phyloP scores from a whole-genome alignment of 2,113 vertebrate genomes.

The Pelmatolapia mariae region DNA sequence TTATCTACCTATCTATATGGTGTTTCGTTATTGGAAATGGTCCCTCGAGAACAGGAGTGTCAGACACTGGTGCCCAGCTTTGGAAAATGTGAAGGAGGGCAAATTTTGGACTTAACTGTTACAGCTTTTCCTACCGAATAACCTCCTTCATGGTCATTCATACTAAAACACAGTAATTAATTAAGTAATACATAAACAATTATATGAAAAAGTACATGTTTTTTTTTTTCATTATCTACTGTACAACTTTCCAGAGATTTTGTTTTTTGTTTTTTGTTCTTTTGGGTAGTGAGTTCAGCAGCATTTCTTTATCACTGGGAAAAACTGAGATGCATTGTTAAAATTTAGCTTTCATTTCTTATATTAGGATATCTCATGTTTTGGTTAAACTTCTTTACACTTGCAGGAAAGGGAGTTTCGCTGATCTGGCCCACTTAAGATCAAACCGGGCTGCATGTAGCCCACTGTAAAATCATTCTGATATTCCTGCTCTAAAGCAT shows the following conservation, averaged over 20 bases:
- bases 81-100: neutral
- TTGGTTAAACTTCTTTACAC: neutral
- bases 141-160: neutral
- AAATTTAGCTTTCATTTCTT: neutral
- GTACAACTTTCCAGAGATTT: neutral
- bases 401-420: fast-evolving
- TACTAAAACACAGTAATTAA: neutral
- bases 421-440: neutral
- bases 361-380: neutral
- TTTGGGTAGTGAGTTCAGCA: neutral
- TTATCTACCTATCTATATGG: neutral
- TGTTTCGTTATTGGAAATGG: neutral
- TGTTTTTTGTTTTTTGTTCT: fast-evolving
- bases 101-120: neutral
- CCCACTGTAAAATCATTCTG: neutral
- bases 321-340: neutral
- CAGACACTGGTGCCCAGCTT: neutral
- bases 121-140: neutral
- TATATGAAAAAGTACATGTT: neutral
- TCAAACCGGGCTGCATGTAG: neutral
- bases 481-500: neutral
- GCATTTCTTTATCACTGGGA: neutral
- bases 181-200: neutral
- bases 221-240: neutral
- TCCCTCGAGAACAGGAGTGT: neutral